Evolutionary conservation across 1,140 invertebrate genomes (phyloP).

Genomic region (Nephila pilipes): DNA sequence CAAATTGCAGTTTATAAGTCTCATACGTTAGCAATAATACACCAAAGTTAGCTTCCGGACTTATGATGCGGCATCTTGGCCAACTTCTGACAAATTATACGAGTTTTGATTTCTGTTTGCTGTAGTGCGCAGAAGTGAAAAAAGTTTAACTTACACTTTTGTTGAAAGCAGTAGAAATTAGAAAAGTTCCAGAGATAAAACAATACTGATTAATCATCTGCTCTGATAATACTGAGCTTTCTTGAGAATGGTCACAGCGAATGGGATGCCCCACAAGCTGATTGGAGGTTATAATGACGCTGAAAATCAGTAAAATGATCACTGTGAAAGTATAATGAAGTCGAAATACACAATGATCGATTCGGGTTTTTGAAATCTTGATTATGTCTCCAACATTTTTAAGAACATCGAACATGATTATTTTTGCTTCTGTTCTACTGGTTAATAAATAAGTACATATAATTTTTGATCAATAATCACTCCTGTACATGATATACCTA

Average conservation of each 20-base stretch:
- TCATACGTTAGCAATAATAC: no score
- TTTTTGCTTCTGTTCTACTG: background rate
- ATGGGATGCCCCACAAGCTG: slow-evolving; percentile 91
- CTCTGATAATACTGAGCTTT: background rate
- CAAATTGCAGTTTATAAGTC: no score
- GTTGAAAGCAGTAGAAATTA: background rate
- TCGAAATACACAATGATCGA: slow-evolving; percentile 92
- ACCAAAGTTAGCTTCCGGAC: no score
- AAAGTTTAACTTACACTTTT: background rate
- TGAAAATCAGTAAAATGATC: slow-evolving; percentile 91
- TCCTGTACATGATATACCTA: no score
- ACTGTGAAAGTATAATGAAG: slow-evolving; percentile 95
- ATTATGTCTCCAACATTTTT: slow-evolving; percentile 84
- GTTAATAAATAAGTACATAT: no score
- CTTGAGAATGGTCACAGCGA: slow-evolving; percentile 87
- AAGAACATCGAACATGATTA: background rate
- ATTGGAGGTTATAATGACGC: slow-evolving; percentile 93
- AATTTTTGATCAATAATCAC: no score
- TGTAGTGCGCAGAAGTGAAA: background rate
- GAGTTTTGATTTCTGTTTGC: no score
- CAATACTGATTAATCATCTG: slow-evolving; percentile 73
- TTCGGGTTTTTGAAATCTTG: slow-evolving; percentile 91
- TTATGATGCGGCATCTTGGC: no score
- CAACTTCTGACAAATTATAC: no score
- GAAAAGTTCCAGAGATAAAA: slow-evolving; percentile 92